phyloP scores from a whole-genome alignment of 1,140 invertebrate species.

The Daktulosphaira vitifoliae region DNA sequence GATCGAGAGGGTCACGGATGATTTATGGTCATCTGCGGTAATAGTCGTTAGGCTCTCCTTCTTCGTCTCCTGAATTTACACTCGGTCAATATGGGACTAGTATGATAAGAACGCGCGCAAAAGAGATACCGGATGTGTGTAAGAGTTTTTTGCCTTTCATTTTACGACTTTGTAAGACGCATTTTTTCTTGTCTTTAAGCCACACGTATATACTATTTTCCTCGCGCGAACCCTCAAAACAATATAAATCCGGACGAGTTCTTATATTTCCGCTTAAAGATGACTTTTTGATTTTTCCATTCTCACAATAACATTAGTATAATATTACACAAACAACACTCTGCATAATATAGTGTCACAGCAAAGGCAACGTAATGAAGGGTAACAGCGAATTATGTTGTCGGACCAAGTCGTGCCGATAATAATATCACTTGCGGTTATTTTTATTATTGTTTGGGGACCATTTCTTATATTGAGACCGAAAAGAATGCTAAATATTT shows the following conservation, averaged over 20 bases:
- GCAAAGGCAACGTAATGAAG: background rate
- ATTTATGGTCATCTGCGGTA: constrained; percentile 33
- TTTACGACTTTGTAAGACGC: no score
- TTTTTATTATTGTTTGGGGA: constrained; percentile 18
- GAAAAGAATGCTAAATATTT: no score
- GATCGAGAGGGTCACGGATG: background rate
- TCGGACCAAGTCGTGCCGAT: background rate
- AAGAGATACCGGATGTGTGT: background rate
- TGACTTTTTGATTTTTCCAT: constrained; percentile 30
- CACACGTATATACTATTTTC: no score
- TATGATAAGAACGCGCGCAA: constrained; percentile 4
- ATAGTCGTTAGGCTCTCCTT: constrained; percentile 19
- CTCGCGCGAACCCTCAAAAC: background rate
- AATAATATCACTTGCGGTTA: constrained; percentile 7
- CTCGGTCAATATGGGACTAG: constrained; percentile 28
- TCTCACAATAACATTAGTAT: constrained; percentile 25
- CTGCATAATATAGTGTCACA: constrained; percentile 2
- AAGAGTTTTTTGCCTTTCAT: no score
- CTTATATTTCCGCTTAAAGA: background rate
- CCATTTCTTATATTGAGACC: no score
- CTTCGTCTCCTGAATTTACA: background rate
- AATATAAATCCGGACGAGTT: constrained; percentile 7
- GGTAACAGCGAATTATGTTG: background rate
- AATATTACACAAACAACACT: background rate
- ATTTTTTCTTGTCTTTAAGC: no score